phyloP scores from a whole-genome alignment of 2,888 invertebrate species.

The Diplazon laetatorius region DNA sequence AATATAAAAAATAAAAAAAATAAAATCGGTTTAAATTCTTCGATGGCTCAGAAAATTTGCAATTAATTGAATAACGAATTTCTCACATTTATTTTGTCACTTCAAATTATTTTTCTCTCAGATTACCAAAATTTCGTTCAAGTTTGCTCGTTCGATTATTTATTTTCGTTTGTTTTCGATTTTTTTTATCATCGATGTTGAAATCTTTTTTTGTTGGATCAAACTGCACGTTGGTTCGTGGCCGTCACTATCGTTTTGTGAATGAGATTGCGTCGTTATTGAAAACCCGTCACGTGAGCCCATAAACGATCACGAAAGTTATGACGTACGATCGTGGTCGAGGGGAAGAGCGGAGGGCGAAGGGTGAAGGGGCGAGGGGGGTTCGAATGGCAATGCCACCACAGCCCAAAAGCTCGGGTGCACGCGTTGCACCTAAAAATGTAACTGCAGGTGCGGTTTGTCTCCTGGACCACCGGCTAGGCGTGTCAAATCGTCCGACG shows the following conservation, averaged over 20 bases:
- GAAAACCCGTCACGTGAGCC: constrained; percentile 58
- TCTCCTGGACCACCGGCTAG: constrained; percentile 29
- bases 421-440: constrained; percentile 21
- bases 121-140: too few relatives aligned
- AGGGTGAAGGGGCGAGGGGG: too few relatives aligned
- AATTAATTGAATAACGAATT: too few relatives aligned
- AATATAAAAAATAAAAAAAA: too few relatives aligned
- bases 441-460: constrained; percentile 58
- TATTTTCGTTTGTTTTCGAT: constrained; percentile 1
- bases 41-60: too few relatives aligned
- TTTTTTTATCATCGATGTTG: neutral
- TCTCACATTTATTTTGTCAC: too few relatives aligned
- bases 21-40: too few relatives aligned
- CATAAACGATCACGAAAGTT: constrained; percentile 53
- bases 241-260: constrained; percentile 27
- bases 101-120: too few relatives aligned
- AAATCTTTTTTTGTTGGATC: neutral
- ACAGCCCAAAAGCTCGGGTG: constrained; percentile 1
- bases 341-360: constrained; percentile 18
- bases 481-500: constrained; percentile 47
- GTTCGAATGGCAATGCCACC: neutral
- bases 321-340: constrained; percentile 64
- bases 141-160: neutral
- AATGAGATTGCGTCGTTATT: constrained; percentile 68
- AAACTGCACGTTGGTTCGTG: constrained; percentile 4